Evolutionary conservation across 2,888 invertebrate genomes (phyloP), one percentile per base, ranked within the genome.

Genomic region (Hetaerina titia): DNA sequence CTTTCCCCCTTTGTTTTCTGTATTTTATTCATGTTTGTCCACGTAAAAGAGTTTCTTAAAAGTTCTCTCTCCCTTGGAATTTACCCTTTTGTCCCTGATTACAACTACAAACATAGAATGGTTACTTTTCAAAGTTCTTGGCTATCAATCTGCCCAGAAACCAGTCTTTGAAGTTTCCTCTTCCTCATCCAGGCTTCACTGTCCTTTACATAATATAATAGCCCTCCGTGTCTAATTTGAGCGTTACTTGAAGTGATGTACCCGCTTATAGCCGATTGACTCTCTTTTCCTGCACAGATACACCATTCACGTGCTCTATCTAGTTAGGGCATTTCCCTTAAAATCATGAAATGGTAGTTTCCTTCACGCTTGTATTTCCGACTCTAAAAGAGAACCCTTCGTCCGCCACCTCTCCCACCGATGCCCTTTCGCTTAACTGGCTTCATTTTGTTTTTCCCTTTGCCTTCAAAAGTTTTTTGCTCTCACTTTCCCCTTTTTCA

Each of bases 371-470:
- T n/a, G 22, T 69, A 22, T 69, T 31, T 31, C 22, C 31, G 11
- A 1, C 69, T 9, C 6, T 19, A 11, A 25, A 31, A 9, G 31
- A 25, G 31, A 31, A 25, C 74, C 13, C 74, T 74, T 13, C 25
- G n/a, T 74, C 25, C 19, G 9, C 4, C 74, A 25, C 9, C 31
- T 31, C 81, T 81, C 31, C 81, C 81, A 81, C 31, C 81, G 11
- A 6, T 22, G 19, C 81, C 31, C 56, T 56, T 92, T 22, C 90
- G 57, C 92, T 69, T 92, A 92, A 92, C 64, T 92, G 74, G 92
- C 92, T 74, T 92, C 25, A 92, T 92, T 92, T 92, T 57, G 92
- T 74, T 92, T 92, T 69, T 22, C 89, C 64, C 13, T 13, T 22
- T 22, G 45, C 90, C 19, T 90, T 56, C 56, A 74, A 92, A 45